Percentiles rank a stretch among this genome's conserved stretches.
These are phyloP conservation scores for Zosterops pallidus DNA, from an alignment of 2,113 vertebrate species.

Conservation along the genomic window DNA sequence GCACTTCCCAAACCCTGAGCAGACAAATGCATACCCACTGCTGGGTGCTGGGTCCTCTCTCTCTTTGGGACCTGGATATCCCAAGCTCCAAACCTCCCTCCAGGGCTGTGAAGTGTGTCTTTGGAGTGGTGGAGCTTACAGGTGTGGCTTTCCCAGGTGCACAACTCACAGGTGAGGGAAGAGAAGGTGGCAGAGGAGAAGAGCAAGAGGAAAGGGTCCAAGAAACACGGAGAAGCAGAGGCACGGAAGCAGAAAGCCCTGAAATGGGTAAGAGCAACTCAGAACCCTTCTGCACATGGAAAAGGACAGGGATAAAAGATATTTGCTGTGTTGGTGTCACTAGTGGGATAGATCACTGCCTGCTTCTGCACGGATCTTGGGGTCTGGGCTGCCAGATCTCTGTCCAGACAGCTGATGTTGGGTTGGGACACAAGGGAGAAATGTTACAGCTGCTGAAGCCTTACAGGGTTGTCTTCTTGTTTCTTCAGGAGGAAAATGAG, in stretches of 20 bases:
- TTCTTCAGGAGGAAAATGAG: conserved; percentile 70
- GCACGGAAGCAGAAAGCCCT: conserved; percentile 73
- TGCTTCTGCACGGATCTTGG: neutral
- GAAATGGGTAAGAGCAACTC: conserved; percentile 56
- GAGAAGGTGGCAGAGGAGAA: conserved; percentile 85
- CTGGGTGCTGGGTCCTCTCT: neutral
- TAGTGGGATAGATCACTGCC: neutral
- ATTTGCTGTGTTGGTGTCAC: accelerated
- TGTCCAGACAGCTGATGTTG: neutral
- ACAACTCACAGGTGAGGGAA: conserved; percentile 41
- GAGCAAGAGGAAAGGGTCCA: conserved; percentile 81
- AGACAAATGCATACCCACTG: accelerated
- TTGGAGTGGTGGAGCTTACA: accelerated
- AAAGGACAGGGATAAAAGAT: neutral
- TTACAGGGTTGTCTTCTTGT: neutral
- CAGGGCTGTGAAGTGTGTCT: neutral
- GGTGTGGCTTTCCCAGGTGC: conserved; percentile 1
- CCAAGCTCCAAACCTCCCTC: neutral
- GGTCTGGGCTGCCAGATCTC: neutral
- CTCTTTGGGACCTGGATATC: neutral
- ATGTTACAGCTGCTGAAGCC: neutral
- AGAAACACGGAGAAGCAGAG: conserved; percentile 84
- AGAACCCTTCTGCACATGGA: accelerated
- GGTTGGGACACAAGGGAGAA: neutral
- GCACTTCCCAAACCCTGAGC: neutral